These are phyloP conservation scores for Mustela nigripes DNA, from an alignment of 2,113 vertebrate genomes.

Conservation along the genomic window DNA sequence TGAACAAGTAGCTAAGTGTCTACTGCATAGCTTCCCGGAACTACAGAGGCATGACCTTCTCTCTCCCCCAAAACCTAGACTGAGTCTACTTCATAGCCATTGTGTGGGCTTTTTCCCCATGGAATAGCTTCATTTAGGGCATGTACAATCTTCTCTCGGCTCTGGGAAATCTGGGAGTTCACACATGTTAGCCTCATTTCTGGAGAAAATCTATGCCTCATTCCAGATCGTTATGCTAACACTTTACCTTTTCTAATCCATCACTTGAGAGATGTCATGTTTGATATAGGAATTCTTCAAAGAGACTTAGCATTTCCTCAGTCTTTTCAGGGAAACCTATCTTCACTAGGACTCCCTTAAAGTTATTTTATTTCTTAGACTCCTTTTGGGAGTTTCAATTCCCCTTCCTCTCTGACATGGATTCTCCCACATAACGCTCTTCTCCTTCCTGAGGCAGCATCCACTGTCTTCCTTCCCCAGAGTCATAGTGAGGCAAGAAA, in stretches of 20 bases:
- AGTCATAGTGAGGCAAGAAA: not conserved
- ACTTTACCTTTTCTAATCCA: not conserved
- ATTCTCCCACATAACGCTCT: not conserved
- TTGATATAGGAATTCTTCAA: not conserved
- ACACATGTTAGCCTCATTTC: not conserved
- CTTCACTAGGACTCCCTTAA: not conserved
- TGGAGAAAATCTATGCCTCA: not conserved
- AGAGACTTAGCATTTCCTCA: not conserved
- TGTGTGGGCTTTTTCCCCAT: not conserved
- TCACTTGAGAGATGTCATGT: not conserved
- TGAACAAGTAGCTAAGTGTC: not conserved
- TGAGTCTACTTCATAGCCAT: not conserved
- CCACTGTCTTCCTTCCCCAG: not conserved
- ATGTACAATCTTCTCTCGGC: not conserved
- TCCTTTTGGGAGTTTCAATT: not conserved
- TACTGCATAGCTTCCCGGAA: not conserved
- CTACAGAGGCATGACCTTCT: not conserved
- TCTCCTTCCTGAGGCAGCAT: not conserved
- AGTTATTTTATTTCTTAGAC: slow-evolving; percentile 11
- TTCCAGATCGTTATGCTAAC: not conserved
- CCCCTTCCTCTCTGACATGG: not conserved
- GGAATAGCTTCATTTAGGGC: not conserved
- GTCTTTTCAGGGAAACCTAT: not conserved
- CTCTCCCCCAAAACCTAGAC: not conserved
- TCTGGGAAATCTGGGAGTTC: not conserved